Evolutionary conservation across 2,888 invertebrate species (phyloP).

Genomic region (Tipula helvola): DNA sequence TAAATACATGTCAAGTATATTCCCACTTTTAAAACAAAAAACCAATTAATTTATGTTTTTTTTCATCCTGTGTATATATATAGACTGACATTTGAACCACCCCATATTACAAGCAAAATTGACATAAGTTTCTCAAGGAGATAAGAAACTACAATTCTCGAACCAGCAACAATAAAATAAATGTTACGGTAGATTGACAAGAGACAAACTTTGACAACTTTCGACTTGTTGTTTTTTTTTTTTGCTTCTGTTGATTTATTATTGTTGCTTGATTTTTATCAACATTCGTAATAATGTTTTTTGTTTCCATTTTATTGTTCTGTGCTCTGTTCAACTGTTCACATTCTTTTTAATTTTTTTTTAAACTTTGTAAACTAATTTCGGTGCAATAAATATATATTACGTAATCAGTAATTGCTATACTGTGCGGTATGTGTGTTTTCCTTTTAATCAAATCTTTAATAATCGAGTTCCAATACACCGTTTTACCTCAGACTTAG

Average conservation of each 20-base stretch:
- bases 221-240: neutral
- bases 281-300: neutral
- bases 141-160: neutral
- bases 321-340: neutral
- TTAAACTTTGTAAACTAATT: neutral
- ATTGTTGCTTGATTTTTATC: neutral
- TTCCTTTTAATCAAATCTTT: no score
- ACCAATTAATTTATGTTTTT: neutral
- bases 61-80: neutral
- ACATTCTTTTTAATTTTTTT: neutral
- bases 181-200: neutral
- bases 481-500: no score
- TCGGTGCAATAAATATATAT: neutral
- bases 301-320: neutral
- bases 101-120: neutral
- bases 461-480: no score
- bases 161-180: neutral
- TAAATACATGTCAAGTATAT: neutral
- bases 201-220: neutral
- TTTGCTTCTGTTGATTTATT: neutral
- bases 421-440: no score
- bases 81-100: neutral
- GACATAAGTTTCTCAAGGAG: neutral
- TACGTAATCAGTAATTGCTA: no score
- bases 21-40: neutral